Evolutionary conservation across 1,140 invertebrate genomes (phyloP).

Genomic region (Plutomurus gul): DNA sequence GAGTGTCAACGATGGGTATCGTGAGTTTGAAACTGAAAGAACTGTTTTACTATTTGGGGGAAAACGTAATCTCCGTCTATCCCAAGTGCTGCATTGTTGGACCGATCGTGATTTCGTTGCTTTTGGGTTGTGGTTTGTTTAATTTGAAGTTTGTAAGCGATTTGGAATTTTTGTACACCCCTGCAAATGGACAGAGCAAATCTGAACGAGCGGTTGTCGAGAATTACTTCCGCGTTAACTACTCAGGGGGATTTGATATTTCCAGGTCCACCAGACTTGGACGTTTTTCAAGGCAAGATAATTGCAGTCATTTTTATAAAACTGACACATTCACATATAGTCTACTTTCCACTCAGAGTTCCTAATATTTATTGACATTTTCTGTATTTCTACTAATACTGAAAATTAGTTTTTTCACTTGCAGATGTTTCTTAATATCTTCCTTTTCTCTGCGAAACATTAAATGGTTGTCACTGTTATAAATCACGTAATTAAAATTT

Average conservation of each 20-base stretch:
- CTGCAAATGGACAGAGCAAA: slow-evolving; percentile 73
- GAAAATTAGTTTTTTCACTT: too few species aligned
- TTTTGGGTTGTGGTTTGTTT: slow-evolving; percentile 77
- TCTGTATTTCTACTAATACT: too few species aligned
- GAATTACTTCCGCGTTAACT: slow-evolving; percentile 83
- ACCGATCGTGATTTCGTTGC: slow-evolving; percentile 74
- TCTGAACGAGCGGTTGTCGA: slow-evolving; percentile 78
- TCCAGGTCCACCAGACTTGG: slow-evolving; percentile 84
- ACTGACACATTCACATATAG: too few species aligned
- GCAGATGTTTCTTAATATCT: too few species aligned
- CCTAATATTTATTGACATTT: too few species aligned
- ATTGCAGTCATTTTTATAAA: too few species aligned
- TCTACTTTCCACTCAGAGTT: too few species aligned
- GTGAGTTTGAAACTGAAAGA: not conserved
- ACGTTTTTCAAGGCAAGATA: slow-evolving; percentile 71
- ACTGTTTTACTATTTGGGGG: not conserved
- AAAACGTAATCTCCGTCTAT: not conserved
- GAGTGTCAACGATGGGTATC: not conserved
- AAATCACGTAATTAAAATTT: not conserved
- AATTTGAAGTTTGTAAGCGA: slow-evolving; percentile 88
- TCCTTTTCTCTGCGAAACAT: too few species aligned
- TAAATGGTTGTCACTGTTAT: too few species aligned
- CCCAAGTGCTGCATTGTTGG: slow-evolving; percentile 61
- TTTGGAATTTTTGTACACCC: slow-evolving; percentile 87
- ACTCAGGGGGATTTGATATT: slow-evolving; percentile 79